Percentiles rank a stretch among this genome's conserved stretches.
Conservation (phyloP, 2,888 invertebrate species). For the Buathra laborator region DNA sequence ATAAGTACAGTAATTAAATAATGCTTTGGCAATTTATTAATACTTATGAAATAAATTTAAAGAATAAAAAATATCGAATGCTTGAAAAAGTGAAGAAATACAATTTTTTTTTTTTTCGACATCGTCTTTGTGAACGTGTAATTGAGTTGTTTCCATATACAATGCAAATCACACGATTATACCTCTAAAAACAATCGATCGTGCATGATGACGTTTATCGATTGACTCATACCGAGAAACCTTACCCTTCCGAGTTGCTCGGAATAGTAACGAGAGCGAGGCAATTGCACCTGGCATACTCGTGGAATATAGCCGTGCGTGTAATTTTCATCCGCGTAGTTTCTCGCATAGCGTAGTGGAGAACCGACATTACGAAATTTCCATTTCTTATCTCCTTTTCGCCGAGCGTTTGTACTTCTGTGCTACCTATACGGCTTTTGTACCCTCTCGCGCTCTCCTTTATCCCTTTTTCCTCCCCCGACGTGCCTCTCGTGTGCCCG, state of each 20-base stretch:
- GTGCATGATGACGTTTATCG: neutral
- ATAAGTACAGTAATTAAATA: no score
- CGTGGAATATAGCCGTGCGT: constrained; percentile 22
- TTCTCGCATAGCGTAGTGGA: constrained; percentile 26
- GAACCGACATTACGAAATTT: constrained; percentile 60
- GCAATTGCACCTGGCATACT: constrained; percentile 24
- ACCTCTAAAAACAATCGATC: constrained; percentile 1
- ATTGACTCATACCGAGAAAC: constrained; percentile 23
- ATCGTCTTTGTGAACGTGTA: no score
- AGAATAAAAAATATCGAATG: neutral
- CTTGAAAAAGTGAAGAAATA: no score
- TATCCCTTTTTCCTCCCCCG: constrained; percentile 17
- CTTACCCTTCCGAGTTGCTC: neutral
- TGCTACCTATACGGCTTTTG: constrained; percentile 18
- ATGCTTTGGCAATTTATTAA: no score
- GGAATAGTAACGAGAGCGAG: constrained; percentile 23
- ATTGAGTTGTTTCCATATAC: no score
- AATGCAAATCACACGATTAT: neutral
- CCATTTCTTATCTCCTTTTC: constrained; percentile 64
- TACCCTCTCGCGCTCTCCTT: constrained; percentile 27
- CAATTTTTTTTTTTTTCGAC: no score
- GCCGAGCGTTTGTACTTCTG: constrained; percentile 40
- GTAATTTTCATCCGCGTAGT: constrained; percentile 35
- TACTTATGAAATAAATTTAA: no score
- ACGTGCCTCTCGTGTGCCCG: constrained; percentile 4